Percentiles rank a stretch among this genome's conserved stretches.
These are phyloP conservation scores for Neodiprion fabricii DNA, from an alignment of 1,140 invertebrate species.

Conservation along the genomic window DNA sequence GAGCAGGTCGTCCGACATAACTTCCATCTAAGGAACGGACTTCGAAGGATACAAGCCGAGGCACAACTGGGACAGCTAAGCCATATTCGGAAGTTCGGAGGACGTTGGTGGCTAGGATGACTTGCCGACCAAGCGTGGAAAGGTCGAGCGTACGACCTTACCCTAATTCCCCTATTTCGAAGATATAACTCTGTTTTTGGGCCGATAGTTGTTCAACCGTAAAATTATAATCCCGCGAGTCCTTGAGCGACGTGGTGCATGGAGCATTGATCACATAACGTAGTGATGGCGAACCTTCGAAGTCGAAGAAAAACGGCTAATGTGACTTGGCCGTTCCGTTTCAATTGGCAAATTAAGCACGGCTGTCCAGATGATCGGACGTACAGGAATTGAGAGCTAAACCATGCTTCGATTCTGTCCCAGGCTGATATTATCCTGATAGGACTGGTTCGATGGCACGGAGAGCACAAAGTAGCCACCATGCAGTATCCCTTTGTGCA, in stretches of 20 bases:
- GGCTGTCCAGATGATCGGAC: background rate
- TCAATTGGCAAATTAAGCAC: background rate
- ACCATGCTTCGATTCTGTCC: background rate
- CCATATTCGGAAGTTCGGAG: conserved; percentile 45
- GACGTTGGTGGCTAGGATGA: conserved; percentile 35
- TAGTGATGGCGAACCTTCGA: background rate
- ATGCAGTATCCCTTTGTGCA: background rate
- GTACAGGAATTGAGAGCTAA: too few relatives aligned
- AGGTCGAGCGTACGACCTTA: conserved; percentile 51
- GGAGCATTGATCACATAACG: background rate
- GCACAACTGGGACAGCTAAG: conserved; percentile 48
- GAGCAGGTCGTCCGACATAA: conserved; percentile 6
- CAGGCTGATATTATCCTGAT: background rate
- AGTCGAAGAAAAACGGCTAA: background rate
- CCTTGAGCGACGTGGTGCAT: background rate
- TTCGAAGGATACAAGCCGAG: conserved; percentile 47
- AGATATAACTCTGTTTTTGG: background rate
- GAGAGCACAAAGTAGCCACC: background rate
- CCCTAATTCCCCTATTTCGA: conserved; percentile 41
- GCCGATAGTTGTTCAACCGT: background rate
- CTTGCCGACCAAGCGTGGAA: conserved; percentile 26
- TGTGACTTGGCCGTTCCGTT: background rate
- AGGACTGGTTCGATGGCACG: background rate
- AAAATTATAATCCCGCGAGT: background rate
- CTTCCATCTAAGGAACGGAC: conserved; percentile 44